phyloP scores from a whole-genome alignment of 2,888 invertebrate genomes.

The Lycaena phlaeas region DNA sequence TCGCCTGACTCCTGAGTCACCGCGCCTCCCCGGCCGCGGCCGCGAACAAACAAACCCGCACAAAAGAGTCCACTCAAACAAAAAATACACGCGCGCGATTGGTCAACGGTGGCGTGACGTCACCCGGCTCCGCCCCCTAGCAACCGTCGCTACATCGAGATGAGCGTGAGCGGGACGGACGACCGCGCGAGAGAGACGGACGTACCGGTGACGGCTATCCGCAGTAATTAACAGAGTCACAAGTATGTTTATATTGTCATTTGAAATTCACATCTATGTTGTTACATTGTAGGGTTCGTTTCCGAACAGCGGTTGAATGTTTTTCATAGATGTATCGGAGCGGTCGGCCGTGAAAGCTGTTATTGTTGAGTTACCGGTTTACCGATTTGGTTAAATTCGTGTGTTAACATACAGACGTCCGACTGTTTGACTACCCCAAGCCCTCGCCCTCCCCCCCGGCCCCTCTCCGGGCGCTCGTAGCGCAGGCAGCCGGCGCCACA shows the following conservation, averaged over 20 bases:
- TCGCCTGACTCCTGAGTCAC: too few species aligned
- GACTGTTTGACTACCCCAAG: slow-evolving; percentile 37
- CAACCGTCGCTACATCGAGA: slow-evolving; percentile 69
- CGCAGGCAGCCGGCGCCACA: not conserved
- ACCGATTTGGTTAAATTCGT: slow-evolving; percentile 72
- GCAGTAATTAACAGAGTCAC: slow-evolving; percentile 20
- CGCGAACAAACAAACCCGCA: slow-evolving; percentile 16
- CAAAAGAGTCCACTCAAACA: slow-evolving; percentile 23
- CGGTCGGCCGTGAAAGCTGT: slow-evolving; percentile 69
- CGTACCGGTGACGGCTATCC: slow-evolving; percentile 37
- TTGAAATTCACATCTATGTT: slow-evolving; percentile 16
- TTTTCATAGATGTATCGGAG: slow-evolving; percentile 22
- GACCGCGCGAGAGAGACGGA: slow-evolving; percentile 48
- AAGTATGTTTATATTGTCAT: slow-evolving; percentile 13
- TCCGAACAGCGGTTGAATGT: slow-evolving; percentile 13
- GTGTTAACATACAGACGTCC: slow-evolving; percentile 64
- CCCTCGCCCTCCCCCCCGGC: too few species aligned
- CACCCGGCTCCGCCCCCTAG: slow-evolving; percentile 62
- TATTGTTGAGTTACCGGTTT: slow-evolving; percentile 72
- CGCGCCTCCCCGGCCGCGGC: slow-evolving; percentile 8
- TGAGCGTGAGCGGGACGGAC: slow-evolving; percentile 49
- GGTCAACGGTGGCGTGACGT: slow-evolving; percentile 55
- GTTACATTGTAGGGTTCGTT: slow-evolving; percentile 1
- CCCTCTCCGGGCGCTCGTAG: too few species aligned
- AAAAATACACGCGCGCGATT: slow-evolving; percentile 47